Base-by-base conservation (phyloP, 2,797 vertebrate species). In the Neolamprologus multifasciatus region DNA sequence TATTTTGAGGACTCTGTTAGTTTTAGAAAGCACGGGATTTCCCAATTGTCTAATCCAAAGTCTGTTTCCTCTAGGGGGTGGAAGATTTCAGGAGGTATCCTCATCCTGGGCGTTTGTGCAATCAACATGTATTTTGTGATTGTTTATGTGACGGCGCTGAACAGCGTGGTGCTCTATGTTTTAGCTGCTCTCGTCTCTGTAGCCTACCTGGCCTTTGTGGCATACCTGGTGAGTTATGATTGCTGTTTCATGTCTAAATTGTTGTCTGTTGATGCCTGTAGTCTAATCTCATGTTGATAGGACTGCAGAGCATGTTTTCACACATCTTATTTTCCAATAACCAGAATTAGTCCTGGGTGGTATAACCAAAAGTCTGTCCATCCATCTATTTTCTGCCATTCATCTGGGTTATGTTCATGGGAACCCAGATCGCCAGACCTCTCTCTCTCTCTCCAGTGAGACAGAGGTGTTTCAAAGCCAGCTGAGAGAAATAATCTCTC, bases 61-160 rank as follows among this genome's bases (percentile, higher is more conserved):
- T 31, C 13, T 86, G 17, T 84, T 88, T 62, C 57, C 8, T 83
- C 19, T 86, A 99, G 98, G 81, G 90, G 94, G 50, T 98, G 98
- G 98, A 97, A 96, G 95, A 95, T 99, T 2, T 92, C 93, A 0
- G 98, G 98, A 0, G 97, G 97, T 0, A 1, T 97, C 11, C 55
- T 98, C 16, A 97, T 98, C 85, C 91, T 99, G 36, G 8, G 98
- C 13, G 93, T 99, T 87, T 98, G 98, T 81, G 90, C 93, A 71
- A 98, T 99, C 90, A 99, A 99, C 95, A 97, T 97, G 91, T 99
- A 99, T 93, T 99, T 99, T 50, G 98, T 99, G 90, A 95, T 98
- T 86, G 93, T 96, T 59, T 99, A 99, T 2, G 98, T 99, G 82
- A 94, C 94, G 4, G 67, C 95, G 1, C 94, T 99, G 21, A 90